Base-by-base conservation (phyloP, 2,888 invertebrate genomes). In the Siphonodentalium dalli region DNA sequence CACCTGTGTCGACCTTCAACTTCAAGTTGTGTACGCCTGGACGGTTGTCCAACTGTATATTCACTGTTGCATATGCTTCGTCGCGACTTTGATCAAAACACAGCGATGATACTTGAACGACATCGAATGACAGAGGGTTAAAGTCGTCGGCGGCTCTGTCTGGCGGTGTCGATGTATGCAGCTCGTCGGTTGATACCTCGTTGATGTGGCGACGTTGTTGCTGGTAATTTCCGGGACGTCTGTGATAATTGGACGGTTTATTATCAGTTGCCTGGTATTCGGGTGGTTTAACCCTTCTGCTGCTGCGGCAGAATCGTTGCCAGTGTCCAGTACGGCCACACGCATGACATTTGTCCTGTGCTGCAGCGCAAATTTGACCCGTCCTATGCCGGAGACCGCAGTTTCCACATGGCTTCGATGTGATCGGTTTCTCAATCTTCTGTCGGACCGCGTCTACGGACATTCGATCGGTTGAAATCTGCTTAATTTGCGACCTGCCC, bases 1-100 rank as follows among this genome's bases (percentile, higher is more conserved):
- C 54, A 11, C 54, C 54, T 4, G 51, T 51, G 42, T 51, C 56
- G 7, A 58, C 29, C 24, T 60, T 58, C n/a, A 54, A 33, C 26
- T 49, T 44, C 13, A 54, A 26, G 39, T 24, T 37, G 13, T 48
- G 48, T 9, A 18, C 48, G 7, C 28, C 41, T 9, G n/a, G 2
- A 7, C n/a, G 38, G 13, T 23, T 29, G 23, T 38, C 24, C 15
- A 18, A 24, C 33, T 46, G n/a, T 3, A 52, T 26, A 6, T 45
- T 5, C 27, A 39, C 24, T 2, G 13, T 37, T n/a, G 45, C 39
- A n/a, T 39, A 46, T 21, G 52, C 46, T 20, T 37, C 23, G 27
- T 50, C 24, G 26, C 42, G 27, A 3, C 26, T 13, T 40, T 40
- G 26, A 40, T 28, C 6, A 40, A 39, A 28, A 34, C 33, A 28